A percentile compares a stretch with the other conserved stretches of the same genome.
Conservation (phyloP, 1,140 invertebrate genomes). For the Tribolium castaneum region DNA sequence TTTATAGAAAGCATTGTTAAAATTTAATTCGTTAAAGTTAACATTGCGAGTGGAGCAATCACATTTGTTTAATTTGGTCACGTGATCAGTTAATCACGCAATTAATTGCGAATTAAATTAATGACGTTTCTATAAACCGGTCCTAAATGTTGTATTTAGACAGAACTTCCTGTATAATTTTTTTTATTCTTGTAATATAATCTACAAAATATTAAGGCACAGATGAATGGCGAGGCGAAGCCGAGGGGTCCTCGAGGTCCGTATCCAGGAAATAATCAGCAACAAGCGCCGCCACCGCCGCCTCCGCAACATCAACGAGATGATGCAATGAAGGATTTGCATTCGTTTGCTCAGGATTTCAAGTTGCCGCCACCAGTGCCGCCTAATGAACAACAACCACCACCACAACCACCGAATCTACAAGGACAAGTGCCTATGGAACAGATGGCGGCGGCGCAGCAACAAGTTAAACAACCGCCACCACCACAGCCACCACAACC, state of each 20-base stretch:
- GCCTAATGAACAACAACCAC: constrained; percentile 13
- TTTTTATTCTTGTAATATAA: too few relatives aligned
- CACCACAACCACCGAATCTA: not conserved
- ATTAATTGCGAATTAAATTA: too few relatives aligned
- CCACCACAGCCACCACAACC: constrained; percentile 50
- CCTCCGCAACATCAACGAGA: constrained; percentile 54
- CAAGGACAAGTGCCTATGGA: constrained; percentile 42
- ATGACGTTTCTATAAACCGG: too few relatives aligned
- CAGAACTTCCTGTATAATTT: too few relatives aligned
- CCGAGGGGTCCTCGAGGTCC: constrained; percentile 49
- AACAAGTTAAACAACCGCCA: constrained; percentile 43
- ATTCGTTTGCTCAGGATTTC: constrained; percentile 68
- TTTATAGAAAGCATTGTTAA: too few relatives aligned
- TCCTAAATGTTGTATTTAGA: too few relatives aligned
- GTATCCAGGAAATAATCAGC: constrained; percentile 37
- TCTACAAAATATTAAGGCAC: too few relatives aligned
- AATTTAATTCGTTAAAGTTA: too few relatives aligned
- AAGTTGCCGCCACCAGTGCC: constrained; percentile 61
- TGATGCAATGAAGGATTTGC: constrained; percentile 62
- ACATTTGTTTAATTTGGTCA: too few relatives aligned
- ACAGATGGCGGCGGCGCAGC: constrained; percentile 26
- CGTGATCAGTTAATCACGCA: too few relatives aligned
- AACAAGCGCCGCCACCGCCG: constrained; percentile 57
- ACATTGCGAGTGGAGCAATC: too few relatives aligned
- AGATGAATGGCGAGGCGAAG: constrained; percentile 58